These are phyloP conservation scores for Bicyclus anynana DNA, from an alignment of 1,140 invertebrate genomes.

Conservation along the genomic window DNA sequence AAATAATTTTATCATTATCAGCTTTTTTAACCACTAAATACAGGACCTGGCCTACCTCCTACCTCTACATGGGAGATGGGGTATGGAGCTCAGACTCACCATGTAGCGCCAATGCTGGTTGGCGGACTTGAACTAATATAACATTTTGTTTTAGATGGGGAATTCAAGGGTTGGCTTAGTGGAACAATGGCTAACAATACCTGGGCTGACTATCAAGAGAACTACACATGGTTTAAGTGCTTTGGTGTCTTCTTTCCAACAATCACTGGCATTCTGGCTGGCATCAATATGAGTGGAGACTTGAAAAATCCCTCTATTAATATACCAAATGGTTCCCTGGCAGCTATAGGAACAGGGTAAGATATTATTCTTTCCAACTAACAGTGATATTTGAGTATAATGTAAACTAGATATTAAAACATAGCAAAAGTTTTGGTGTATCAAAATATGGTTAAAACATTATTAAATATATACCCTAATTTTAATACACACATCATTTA, in stretches of 20 bases:
- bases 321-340: conserved; percentile 95
- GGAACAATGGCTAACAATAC: conserved; percentile 90
- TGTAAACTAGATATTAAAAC: too few relatives aligned
- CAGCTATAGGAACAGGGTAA: conserved; percentile 91
- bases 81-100: too few relatives aligned
- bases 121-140: background rate
- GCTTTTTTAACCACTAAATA: too few relatives aligned
- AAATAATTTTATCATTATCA: too few relatives aligned
- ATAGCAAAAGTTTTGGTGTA: too few relatives aligned
- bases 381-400: too few relatives aligned
- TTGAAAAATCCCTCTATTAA: conserved; percentile 92
- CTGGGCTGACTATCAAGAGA: conserved; percentile 86
- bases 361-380: conserved; percentile 10
- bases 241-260: conserved; percentile 98
- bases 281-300: conserved; percentile 99
- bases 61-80: too few relatives aligned
- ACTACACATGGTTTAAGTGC: conserved; percentile 93
- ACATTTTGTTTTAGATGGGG: conserved; percentile 50
- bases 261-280: conserved; percentile 94
- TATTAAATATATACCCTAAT: too few relatives aligned
- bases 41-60: too few relatives aligned
- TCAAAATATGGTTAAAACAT: too few relatives aligned
- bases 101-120: too few relatives aligned
- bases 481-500: too few relatives aligned
- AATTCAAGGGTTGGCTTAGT: conserved; percentile 91